Conservation (phyloP, 2,113 vertebrate species). For the Albula glossodonta region DNA sequence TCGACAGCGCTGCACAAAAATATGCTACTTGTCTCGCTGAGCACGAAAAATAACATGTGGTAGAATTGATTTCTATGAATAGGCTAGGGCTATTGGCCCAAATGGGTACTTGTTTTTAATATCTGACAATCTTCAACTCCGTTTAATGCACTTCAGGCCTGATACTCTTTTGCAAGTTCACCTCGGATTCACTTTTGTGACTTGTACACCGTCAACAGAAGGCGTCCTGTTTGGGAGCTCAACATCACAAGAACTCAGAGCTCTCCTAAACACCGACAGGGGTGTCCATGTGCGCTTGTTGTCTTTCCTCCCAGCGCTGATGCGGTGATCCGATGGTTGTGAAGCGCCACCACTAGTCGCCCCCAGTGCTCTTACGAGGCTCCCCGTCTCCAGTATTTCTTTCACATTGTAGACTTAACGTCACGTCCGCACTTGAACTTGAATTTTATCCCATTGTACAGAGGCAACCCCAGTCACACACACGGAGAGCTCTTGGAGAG, state of each 20-base stretch:
- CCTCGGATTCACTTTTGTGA: neutral
- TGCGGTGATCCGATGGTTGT: constrained; percentile 76
- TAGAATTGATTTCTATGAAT: neutral
- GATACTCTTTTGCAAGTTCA: neutral
- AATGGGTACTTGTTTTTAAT: neutral
- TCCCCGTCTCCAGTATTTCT: constrained; percentile 73
- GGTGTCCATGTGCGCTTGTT: constrained; percentile 11
- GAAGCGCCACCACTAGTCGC: constrained; percentile 83
- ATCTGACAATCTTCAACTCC: neutral
- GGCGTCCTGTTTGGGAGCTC: neutral
- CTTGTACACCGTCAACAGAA: neutral
- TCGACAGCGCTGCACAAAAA: neutral
- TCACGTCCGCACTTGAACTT: constrained; percentile 96
- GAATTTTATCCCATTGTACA: constrained; percentile 88
- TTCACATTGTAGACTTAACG: constrained; percentile 85
- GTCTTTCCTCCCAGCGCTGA: constrained; percentile 64
- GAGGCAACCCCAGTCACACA: constrained; percentile 89
- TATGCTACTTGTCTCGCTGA: neutral
- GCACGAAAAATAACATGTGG: neutral
- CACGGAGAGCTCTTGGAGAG: constrained; percentile 87
- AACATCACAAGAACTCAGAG: neutral
- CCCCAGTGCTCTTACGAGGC: constrained; percentile 80
- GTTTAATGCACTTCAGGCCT: neutral
- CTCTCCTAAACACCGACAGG: neutral
- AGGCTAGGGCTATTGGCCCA: neutral